Evolutionary conservation across 2,113 vertebrate species (phyloP), one percentile per base, ranked within the genome.

Genomic region (Seriola rivoliana): DNA sequence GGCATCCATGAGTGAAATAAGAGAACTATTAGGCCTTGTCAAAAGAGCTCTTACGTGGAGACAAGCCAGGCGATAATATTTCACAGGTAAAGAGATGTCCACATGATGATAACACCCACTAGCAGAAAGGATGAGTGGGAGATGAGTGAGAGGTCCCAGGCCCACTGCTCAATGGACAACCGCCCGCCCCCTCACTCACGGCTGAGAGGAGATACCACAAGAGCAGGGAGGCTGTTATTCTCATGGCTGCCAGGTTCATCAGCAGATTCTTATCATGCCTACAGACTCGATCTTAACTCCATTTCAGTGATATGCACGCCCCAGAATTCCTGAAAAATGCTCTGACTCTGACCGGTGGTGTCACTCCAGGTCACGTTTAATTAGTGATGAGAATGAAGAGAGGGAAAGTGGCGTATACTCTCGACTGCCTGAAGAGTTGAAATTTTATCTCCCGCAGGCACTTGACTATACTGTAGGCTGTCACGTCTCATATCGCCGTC

Each of bases 201-300:
- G 72, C 74, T 91, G 82, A 88, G 82, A 81, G 85, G 86, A 92
- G 85, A 94, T 91, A 87, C 90, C 89, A 86, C 85, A 83, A 79
- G 81, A 81, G 89, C 88, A 92, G 88, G 89, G 89, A 94, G 91
- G 89, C 75, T 94, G 90, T 91, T 94, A 90, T 92, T 94, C 81
- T 77, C 85, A 78, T 76, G 75, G 67, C 78, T 70, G 78, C 77
- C 69, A 75, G 85, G 82, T 84, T 91, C 88, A 84, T 92, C 91
- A 91, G 89, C 93, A 94, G 92, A 92, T 93, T 93, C 87, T 91
- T 89, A 89, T 91, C 87, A 71, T 87, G 75, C 81, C 69, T 57
- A 58, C 42, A 58, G 36, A 68, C 59, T 86, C 32, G 13, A 80
- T 84, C 52, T 65, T 60, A 50, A 50, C 68, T 55, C 16, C 6